Conservation (phyloP, 2,113 vertebrate genomes). For the Catharus bicknelli region DNA sequence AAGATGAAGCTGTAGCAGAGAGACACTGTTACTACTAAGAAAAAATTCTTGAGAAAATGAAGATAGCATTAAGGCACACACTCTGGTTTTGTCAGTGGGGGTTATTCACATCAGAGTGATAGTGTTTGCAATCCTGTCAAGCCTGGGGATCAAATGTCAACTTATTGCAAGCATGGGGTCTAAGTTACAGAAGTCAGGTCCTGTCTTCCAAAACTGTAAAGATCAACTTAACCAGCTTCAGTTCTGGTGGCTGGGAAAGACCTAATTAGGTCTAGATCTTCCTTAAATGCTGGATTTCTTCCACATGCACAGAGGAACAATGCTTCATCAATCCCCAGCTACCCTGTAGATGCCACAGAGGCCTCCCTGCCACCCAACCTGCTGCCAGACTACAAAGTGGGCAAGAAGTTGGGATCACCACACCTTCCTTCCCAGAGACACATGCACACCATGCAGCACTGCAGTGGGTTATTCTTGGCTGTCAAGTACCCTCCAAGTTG, state of each 20-base stretch:
- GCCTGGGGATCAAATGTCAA: not conserved
- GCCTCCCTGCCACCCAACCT: not conserved
- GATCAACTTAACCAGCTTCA: fast-evolving
- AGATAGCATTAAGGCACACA: not conserved
- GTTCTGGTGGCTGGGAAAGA: not conserved
- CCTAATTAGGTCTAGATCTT: not conserved
- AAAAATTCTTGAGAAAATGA: not conserved
- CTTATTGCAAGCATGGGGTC: fast-evolving
- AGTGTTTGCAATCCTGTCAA: not conserved
- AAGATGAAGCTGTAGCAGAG: not conserved
- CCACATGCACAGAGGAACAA: fast-evolving
- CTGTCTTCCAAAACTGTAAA: not conserved
- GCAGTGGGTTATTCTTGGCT: not conserved
- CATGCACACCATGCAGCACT: not conserved
- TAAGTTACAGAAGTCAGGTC: not conserved
- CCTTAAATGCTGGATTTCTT: not conserved
- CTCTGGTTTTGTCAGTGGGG: not conserved
- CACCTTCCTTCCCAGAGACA: not conserved
- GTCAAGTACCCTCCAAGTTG: not conserved
- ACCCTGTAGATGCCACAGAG: not conserved
- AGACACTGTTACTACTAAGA: not conserved
- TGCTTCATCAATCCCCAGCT: not conserved
- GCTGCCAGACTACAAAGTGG: not conserved
- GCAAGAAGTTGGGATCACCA: not conserved
- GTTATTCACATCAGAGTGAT: not conserved